These are phyloP conservation scores for Timema podura DNA, from an alignment of 2,888 invertebrate species.

Conservation along the genomic window DNA sequence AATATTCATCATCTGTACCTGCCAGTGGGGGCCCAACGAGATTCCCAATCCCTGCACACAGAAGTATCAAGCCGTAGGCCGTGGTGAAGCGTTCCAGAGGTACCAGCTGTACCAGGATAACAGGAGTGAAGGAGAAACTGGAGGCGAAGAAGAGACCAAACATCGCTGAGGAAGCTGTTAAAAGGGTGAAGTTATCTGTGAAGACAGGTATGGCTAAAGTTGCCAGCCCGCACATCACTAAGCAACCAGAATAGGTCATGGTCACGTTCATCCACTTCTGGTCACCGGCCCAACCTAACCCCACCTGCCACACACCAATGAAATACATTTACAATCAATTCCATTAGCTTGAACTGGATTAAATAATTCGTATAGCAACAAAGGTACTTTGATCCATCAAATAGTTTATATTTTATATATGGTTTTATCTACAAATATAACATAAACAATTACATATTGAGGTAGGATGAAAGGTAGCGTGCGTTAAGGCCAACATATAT, in stretches of 20 bases:
- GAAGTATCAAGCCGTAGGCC: conserved; percentile 83
- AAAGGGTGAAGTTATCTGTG: conserved; percentile 48
- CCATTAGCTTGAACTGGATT: too few species aligned
- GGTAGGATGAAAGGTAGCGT: too few species aligned
- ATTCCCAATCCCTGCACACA: conserved; percentile 91
- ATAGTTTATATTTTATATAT: too few species aligned
- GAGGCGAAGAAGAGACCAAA: conserved; percentile 91
- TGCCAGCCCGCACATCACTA: conserved; percentile 62
- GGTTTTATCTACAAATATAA: too few species aligned
- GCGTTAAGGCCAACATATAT: too few species aligned
- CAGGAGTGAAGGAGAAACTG: conserved; percentile 86
- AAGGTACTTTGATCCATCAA: too few species aligned
- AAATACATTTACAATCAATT: too few species aligned
- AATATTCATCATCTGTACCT: too few species aligned
- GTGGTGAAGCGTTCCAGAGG: conserved; percentile 88
- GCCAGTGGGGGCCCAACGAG: conserved; percentile 88
- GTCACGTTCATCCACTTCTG: conserved; percentile 76
- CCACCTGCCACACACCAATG: conserved; percentile 53
- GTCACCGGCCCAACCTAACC: conserved; percentile 87
- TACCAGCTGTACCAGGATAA: conserved; percentile 81
- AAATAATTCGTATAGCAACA: too few species aligned
- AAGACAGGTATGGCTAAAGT: conserved; percentile 58
- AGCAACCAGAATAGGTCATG: conserved; percentile 75
- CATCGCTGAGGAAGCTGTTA: conserved; percentile 54
- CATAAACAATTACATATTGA: too few species aligned